A percentile compares a stretch with the other conserved stretches of the same genome.
Conservation (phyloP, 2,797 vertebrate species). For the Malurus leucopterus region DNA sequence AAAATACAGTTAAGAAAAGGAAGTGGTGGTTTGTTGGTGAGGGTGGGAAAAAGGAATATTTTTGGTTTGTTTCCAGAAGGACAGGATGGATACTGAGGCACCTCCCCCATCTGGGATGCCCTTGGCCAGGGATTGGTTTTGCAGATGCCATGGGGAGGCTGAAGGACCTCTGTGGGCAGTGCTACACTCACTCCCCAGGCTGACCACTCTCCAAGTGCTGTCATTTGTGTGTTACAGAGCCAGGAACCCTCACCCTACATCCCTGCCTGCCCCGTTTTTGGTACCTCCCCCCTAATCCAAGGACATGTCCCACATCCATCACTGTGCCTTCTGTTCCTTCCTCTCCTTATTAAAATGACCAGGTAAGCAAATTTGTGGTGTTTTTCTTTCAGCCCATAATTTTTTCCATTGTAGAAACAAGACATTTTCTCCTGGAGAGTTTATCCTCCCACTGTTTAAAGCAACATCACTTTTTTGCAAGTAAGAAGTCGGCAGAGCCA, state of each 20-base stretch:
- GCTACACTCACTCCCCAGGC: background rate
- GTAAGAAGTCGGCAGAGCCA: background rate
- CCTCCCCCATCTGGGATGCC: background rate
- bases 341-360: background rate
- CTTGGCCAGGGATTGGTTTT: background rate
- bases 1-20: background rate
- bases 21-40: background rate
- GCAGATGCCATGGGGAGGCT: background rate
- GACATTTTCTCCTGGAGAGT: background rate
- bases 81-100: background rate
- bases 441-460: background rate
- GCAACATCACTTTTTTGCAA: background rate
- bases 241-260: background rate
- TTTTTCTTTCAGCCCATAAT: background rate
- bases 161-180: background rate
- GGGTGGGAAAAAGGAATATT: rapidly evolving
- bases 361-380: background rate
- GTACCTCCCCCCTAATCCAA: background rate
- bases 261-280: background rate
- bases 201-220: background rate
- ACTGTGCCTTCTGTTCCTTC: background rate
- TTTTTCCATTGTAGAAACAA: background rate
- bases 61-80: background rate
- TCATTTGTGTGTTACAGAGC: background rate
- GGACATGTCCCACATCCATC: rapidly evolving